Evolutionary conservation across 2,113 vertebrate species (phyloP), one percentile per base, ranked within the genome.

Genomic region (Aphelocoma coerulescens): DNA sequence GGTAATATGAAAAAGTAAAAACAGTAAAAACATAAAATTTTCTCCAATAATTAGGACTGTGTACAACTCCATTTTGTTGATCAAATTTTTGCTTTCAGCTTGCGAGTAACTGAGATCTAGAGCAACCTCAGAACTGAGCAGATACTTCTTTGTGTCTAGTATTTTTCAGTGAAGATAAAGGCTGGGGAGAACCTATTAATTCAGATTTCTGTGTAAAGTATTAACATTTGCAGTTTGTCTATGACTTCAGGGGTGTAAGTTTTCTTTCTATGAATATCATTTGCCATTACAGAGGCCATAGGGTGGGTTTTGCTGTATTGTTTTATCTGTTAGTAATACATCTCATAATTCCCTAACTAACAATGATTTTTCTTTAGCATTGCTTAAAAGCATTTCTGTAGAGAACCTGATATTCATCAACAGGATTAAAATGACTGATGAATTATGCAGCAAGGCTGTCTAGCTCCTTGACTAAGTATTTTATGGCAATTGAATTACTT

Each of bases 371-470:
- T 71, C 71, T 96, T 88, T 72, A 92, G 80, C 94, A 62, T 89
- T 96, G 71, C 82, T 96, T 95, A 96, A 97, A 95, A 96, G 55
- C 73, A 77, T 96, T 93, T 94, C 59, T 93, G 75, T 95, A 76
- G 59, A 74, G 55, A 88, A 83, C 61, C 59, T 95, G 46, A 92
- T 96, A 90, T 77, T 97, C 62, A 66, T 66, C 52, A 91, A 43
- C 48, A 91, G 91, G 67, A 95, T 97, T 95, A 96, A 97, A 97
- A 85, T 62, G 61, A 76, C 63, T 95, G n/a, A 75, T 97, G 88
- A 97, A 95, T 97, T 97, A 93, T 90, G 72, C 67, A 97, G 55
- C 71, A 95, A 85, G 67, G 12, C 80, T 95, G 73, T 81, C 91
- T 96, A 96, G 69, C 91, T 97, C 74, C 86, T 94, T 73, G 46